Conservation (phyloP, 2,113 vertebrate genomes). For the Xiphias gladius region DNA sequence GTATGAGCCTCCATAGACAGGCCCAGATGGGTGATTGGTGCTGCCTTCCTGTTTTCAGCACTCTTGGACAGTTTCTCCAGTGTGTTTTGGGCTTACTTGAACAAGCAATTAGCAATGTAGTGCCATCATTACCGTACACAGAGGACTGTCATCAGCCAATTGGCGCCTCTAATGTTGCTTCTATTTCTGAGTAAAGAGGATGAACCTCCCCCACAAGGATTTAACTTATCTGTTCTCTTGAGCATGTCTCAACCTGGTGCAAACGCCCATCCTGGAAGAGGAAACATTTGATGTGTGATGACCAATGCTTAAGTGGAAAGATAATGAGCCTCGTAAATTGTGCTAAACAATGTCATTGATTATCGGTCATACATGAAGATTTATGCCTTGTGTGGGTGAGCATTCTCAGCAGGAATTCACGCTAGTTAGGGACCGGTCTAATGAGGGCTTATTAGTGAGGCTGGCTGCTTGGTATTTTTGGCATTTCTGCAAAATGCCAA, state of each 20-base stretch:
- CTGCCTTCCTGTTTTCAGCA: slow-evolving; percentile 51
- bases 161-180: slow-evolving; percentile 64
- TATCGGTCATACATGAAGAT: slow-evolving; percentile 56
- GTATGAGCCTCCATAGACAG: slow-evolving; percentile 19
- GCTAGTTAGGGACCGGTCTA: slow-evolving; percentile 16
- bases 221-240: slow-evolving; percentile 60
- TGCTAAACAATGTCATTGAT: slow-evolving; percentile 51
- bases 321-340: slow-evolving; percentile 51
- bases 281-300: slow-evolving; percentile 43
- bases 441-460: slow-evolving; percentile 56
- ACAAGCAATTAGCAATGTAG: slow-evolving; percentile 76
- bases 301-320: slow-evolving; percentile 30
- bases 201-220: slow-evolving; percentile 51
- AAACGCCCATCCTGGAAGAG: slow-evolving; percentile 24
- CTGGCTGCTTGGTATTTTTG: slow-evolving; percentile 44
- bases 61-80: slow-evolving; percentile 62
- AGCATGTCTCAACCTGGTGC: slow-evolving; percentile 52
- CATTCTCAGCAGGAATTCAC: slow-evolving; percentile 38
- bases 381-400: slow-evolving; percentile 18
- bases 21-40: slow-evolving; percentile 56
- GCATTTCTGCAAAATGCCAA: slow-evolving; percentile 58
- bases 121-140: slow-evolving; percentile 69
- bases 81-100: slow-evolving; percentile 72
- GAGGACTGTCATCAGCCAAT: slow-evolving; percentile 67
- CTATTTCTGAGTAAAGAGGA: slow-evolving; percentile 64